phyloP scores from a whole-genome alignment of 2,888 invertebrate genomes.

The Zygogramma bicolorata region DNA sequence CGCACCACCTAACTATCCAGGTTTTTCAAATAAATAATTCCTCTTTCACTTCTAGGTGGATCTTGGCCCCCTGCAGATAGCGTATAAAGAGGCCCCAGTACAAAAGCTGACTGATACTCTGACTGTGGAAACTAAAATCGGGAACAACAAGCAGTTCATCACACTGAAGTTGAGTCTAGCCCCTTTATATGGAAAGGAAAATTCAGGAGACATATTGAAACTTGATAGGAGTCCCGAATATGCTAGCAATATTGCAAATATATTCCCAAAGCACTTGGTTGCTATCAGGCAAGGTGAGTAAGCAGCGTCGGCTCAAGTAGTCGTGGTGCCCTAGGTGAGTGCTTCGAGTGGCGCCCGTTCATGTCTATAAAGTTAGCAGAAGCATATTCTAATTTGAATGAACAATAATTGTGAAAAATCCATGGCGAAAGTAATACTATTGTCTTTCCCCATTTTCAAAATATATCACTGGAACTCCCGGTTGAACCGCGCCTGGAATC shows the following conservation, averaged over 20 bases:
- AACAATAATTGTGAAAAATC: too few species aligned
- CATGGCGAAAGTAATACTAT: too few species aligned
- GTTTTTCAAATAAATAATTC: too few species aligned
- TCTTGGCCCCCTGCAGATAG: slow-evolving; percentile 91
- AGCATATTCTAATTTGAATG: too few species aligned
- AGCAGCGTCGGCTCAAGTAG: too few species aligned
- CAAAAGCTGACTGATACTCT: slow-evolving; percentile 67
- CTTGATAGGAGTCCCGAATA: slow-evolving; percentile 78
- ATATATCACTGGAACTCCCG: too few species aligned
- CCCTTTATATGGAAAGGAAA: slow-evolving; percentile 60
- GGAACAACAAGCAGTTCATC: slow-evolving; percentile 72
- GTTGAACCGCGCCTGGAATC: too few species aligned
- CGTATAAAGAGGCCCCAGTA: slow-evolving; percentile 84
- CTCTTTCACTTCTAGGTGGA: slow-evolving; percentile 70
- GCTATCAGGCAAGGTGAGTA: slow-evolving; percentile 77
- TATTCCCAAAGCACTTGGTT: slow-evolving; percentile 76
- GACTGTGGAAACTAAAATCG: slow-evolving; percentile 75
- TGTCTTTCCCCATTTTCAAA: too few species aligned
- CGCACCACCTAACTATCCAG: too few species aligned
- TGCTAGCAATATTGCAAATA: slow-evolving; percentile 74
- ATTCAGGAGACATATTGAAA: slow-evolving; percentile 64
- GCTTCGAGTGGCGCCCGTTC: too few species aligned
- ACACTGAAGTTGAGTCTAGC: slow-evolving; percentile 74
- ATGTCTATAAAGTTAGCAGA: too few species aligned
- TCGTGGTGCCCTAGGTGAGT: too few species aligned